Percentiles rank a stretch among this genome's conserved stretches.
Evolutionary conservation across 2,113 vertebrate genomes (phyloP).

Genomic region (Lepisosteus osseus): DNA sequence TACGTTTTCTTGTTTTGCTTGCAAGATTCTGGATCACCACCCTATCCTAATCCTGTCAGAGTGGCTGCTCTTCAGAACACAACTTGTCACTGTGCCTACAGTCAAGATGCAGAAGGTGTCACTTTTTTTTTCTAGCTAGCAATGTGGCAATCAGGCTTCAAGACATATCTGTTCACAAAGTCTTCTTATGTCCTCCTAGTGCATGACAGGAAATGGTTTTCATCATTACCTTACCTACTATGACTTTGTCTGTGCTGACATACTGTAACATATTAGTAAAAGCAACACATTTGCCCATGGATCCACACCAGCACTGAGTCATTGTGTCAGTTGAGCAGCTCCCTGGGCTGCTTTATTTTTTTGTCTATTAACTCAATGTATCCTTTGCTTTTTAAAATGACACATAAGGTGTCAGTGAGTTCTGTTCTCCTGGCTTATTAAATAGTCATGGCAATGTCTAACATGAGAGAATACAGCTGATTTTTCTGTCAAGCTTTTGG

Average conservation of each 20-base stretch:
- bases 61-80: background rate
- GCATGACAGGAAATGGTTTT: background rate
- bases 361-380: background rate
- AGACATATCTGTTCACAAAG: constrained; percentile 1
- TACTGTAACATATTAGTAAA: background rate
- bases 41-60: background rate
- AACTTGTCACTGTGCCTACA: background rate
- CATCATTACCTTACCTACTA: background rate
- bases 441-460: background rate
- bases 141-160: background rate
- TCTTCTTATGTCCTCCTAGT: background rate
- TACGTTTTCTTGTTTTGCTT: background rate
- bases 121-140: background rate
- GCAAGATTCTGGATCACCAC: background rate
- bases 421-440: background rate
- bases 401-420: background rate
- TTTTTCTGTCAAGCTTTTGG: no score
- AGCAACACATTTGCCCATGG: no score
- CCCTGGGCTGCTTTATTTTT: background rate
- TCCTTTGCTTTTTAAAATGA: background rate
- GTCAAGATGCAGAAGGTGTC: background rate
- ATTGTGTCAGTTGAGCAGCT: background rate
- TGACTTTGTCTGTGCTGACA: background rate
- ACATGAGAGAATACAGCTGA: no score
- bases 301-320: background rate